Conservation (phyloP, 1,140 invertebrate species). For the Drosophila leontia region DNA sequence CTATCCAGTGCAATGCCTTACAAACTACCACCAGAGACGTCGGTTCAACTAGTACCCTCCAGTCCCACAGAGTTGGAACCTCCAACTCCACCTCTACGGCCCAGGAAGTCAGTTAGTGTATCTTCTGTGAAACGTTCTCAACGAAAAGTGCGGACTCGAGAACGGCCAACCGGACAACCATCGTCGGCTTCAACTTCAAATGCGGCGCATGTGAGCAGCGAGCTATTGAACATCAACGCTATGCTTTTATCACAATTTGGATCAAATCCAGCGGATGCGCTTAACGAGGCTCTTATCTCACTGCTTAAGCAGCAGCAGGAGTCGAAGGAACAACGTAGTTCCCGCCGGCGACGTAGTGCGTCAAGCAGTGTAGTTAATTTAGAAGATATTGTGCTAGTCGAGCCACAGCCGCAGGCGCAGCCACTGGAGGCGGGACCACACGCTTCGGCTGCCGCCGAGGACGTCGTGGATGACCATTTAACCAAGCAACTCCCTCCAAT, state of each 20-base stretch:
- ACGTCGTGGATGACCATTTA: constrained; percentile 4
- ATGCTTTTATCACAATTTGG: constrained; percentile 61
- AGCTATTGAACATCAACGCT: constrained; percentile 59
- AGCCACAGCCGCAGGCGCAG: constrained; percentile 62
- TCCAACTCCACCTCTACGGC: not conserved
- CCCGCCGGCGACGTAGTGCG: constrained; percentile 42
- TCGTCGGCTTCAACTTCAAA: constrained; percentile 32
- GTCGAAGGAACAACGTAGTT: constrained; percentile 28
- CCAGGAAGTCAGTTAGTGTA: constrained; percentile 13
- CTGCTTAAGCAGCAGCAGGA: constrained; percentile 66
- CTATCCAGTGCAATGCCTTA: constrained; percentile 72
- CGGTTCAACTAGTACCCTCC: constrained; percentile 78
- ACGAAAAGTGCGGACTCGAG: constrained; percentile 45
- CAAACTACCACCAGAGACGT: constrained; percentile 81
- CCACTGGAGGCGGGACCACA: constrained; percentile 11
- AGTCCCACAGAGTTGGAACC: constrained; percentile 68
- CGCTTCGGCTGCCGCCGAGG: not conserved
- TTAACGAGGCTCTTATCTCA: constrained; percentile 68
- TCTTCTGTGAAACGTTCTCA: constrained; percentile 39
- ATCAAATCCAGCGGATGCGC: constrained; percentile 60
- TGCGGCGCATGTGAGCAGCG: constrained; percentile 61
- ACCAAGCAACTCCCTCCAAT: constrained; percentile 15
- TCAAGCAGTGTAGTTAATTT: constrained; percentile 50
- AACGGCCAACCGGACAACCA: constrained; percentile 4
- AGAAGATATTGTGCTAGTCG: constrained; percentile 76